Evolutionary conservation across 2,888 invertebrate genomes (phyloP).

Genomic region (Meta bourneti): DNA sequence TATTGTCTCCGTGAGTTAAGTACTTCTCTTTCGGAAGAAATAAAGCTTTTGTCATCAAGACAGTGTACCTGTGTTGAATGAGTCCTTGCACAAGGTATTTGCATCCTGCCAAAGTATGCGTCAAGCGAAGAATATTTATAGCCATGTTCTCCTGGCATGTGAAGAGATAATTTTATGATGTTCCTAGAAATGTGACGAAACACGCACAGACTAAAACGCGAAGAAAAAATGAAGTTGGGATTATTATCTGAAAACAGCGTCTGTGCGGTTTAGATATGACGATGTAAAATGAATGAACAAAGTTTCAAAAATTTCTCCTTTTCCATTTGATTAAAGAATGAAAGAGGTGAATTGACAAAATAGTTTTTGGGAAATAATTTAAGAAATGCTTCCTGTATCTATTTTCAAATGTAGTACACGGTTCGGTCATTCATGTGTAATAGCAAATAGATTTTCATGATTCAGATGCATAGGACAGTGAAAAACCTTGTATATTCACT

Average conservation of each 20-base stretch:
- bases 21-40: slow-evolving; percentile 4
- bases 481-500: too few species aligned
- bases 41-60: slow-evolving; percentile 12
- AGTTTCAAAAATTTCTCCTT: too few species aligned
- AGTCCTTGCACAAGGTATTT: slow-evolving; percentile 7
- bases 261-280: neutral
- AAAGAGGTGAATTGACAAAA: too few species aligned
- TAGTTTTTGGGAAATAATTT: too few species aligned
- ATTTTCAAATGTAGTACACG: too few species aligned
- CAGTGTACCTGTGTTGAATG: neutral
- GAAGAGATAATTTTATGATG: neutral
- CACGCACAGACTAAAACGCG: slow-evolving; percentile 9
- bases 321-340: too few species aligned
- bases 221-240: slow-evolving; percentile 2
- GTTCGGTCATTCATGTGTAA: too few species aligned
- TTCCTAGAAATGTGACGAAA: neutral
- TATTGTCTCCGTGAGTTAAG: neutral
- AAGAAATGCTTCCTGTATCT: too few species aligned
- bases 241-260: neutral
- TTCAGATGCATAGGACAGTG: too few species aligned
- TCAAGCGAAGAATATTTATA: slow-evolving; percentile 34
- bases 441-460: too few species aligned
- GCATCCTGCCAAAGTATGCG: slow-evolving; percentile 5
- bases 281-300: too few species aligned
- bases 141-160: slow-evolving; percentile 4